Percentiles rank a stretch among this genome's conserved stretches.
These are phyloP conservation scores for Carcinoscorpius rotundicauda DNA, from an alignment of 1,140 invertebrate species.

Conservation along the genomic window DNA sequence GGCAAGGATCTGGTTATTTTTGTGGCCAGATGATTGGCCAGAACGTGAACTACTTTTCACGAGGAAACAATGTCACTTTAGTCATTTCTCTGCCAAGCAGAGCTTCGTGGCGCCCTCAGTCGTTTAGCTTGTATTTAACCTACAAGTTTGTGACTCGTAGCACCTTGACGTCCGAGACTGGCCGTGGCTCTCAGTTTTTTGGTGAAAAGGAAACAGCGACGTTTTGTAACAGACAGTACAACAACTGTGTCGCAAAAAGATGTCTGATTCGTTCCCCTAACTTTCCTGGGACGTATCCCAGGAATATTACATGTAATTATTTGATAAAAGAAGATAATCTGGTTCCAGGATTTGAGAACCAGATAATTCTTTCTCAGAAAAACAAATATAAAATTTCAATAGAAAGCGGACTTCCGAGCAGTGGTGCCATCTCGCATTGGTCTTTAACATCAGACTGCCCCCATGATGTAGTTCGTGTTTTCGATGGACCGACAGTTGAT, in stretches of 20 bases:
- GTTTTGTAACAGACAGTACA: conserved; percentile 19
- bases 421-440: background rate
- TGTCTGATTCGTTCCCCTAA: conserved; percentile 47
- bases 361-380: conserved; percentile 20
- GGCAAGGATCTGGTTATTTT: conserved; percentile 11
- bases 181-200: conserved; percentile 6
- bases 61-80: conserved; percentile 20
- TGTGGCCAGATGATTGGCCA: conserved; percentile 21
- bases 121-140: conserved; percentile 22
- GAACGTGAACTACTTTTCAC: conserved; percentile 21
- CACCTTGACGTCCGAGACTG: background rate
- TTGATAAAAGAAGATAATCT: conserved; percentile 33
- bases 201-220: conserved; percentile 8
- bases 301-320: conserved; percentile 72
- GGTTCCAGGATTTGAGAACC: conserved; percentile 14
- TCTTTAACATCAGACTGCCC: conserved; percentile 54
- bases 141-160: conserved; percentile 14
- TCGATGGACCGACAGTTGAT: conserved; percentile 75
- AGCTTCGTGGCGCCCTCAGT: conserved; percentile 19
- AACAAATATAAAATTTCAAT: conserved; percentile 26
- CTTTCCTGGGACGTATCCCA: conserved; percentile 70
- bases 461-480: conserved; percentile 73
- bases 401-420: background rate
- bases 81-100: conserved; percentile 19
- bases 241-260: conserved; percentile 15